phyloP scores from a whole-genome alignment of 1,140 invertebrate species.

The Ephestia elutella region DNA sequence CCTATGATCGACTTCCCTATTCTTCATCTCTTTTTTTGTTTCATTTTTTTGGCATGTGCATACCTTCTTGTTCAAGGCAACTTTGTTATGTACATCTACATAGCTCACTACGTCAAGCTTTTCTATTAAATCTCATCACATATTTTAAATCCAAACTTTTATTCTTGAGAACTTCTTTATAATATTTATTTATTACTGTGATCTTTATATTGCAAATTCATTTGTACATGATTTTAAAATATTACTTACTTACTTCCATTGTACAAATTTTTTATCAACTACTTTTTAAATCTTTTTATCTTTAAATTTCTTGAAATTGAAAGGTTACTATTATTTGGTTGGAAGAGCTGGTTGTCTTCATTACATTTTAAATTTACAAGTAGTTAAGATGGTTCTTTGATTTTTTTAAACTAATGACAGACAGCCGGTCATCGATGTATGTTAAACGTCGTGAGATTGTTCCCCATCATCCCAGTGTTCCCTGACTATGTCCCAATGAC shows the following conservation, averaged over 20 bases:
- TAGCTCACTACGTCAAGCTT: neutral
- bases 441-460: slow-evolving; percentile 7
- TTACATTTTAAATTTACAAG: neutral
- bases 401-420: slow-evolving; percentile 10
- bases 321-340: neutral
- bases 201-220: too few species aligned
- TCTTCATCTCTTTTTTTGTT: slow-evolving; percentile 24
- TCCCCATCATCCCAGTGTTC: slow-evolving; percentile 15
- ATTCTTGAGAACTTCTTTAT: neutral
- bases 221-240: too few species aligned
- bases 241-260: neutral
- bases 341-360: slow-evolving; percentile 2
- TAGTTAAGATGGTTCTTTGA: neutral
- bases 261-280: neutral
- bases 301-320: neutral
- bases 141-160: neutral
- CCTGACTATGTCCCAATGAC: slow-evolving; percentile 49
- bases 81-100: slow-evolving; percentile 13
- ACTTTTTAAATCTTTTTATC: neutral
- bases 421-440: slow-evolving; percentile 18
- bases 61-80: slow-evolving; percentile 29
- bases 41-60: slow-evolving; percentile 42
- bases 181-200: too few species aligned
- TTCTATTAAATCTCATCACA: neutral
- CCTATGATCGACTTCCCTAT: slow-evolving; percentile 23